phyloP scores from a whole-genome alignment of 2,888 invertebrate genomes.

The Mesorhabditis spiculigera region DNA sequence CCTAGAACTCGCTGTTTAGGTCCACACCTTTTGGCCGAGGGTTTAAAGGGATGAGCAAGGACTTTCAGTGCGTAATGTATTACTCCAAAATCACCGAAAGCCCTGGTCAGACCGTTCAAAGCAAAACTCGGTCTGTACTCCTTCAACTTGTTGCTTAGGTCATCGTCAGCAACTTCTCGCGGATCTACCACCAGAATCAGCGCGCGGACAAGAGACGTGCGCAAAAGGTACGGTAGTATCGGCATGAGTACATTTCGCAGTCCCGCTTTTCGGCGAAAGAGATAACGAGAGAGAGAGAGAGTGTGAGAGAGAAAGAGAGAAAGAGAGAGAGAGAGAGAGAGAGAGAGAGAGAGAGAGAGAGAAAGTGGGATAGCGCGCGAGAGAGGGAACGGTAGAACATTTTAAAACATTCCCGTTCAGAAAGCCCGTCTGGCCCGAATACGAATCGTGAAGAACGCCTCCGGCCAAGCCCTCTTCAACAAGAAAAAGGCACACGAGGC shows the following conservation, averaged over 20 bases:
- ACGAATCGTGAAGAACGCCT: not conserved
- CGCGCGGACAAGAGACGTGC: conserved; percentile 97
- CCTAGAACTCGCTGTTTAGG: not conserved
- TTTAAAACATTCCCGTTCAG: not conserved
- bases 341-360: not conserved
- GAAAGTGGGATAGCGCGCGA: not conserved
- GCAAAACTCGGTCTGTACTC: not conserved
- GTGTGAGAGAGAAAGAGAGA: not conserved
- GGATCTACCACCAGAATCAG: conserved; percentile 99
- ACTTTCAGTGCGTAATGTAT: no score
- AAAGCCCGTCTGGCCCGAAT: not conserved
- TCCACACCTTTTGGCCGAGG: no score
- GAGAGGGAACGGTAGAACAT: not conserved
- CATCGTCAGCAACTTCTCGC: conserved; percentile 98
- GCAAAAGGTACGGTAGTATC: conserved; percentile 74
- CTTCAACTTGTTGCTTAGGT: conserved; percentile 59
- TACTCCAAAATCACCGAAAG: no score
- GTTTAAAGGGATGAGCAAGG: not conserved
- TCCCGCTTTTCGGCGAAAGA: no score
- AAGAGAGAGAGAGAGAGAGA: no score
- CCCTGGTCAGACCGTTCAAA: no score
- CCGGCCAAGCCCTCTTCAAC: conserved; percentile 8
- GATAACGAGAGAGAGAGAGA: not conserved
- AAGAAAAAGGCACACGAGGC: not conserved
- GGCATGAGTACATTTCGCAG: not conserved